Conservation (phyloP, 2,888 invertebrate species). For the Creontiades dilutus region DNA sequence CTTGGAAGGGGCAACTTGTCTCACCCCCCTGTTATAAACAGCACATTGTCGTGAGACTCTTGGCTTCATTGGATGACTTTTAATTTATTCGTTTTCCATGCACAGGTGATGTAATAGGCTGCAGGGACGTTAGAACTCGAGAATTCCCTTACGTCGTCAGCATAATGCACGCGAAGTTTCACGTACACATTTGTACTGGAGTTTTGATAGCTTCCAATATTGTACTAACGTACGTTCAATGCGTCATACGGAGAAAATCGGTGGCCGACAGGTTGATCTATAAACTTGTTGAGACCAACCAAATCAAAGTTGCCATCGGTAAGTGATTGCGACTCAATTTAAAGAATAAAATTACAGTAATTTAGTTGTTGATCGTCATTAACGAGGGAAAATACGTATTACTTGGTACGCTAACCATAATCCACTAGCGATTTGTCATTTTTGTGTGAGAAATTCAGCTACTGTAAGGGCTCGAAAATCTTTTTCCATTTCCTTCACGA, state of each 20-base stretch:
- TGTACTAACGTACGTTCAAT: slow-evolving; percentile 13
- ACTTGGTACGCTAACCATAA: no score
- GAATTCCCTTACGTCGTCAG: slow-evolving; percentile 45
- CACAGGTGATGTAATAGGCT: slow-evolving; percentile 21
- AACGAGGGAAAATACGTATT: no score
- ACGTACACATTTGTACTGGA: slow-evolving; percentile 40
- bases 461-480: no score
- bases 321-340: neutral
- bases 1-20: no score
- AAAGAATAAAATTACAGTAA: no score
- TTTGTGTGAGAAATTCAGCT: no score
- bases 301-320: neutral
- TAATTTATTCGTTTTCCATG: neutral
- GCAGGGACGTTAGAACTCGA: neutral
- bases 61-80: neutral
- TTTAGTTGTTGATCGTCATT: no score
- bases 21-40: no score
- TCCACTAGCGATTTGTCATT: no score
- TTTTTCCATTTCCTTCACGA: no score
- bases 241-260: slow-evolving; percentile 19
- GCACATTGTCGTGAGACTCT: neutral
- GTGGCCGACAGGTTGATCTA: neutral
- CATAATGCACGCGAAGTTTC: neutral
- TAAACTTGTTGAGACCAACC: neutral
- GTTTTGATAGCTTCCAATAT: neutral